These are phyloP conservation scores for Acanthaster planci DNA, from an alignment of 35 echinoderm and acorn worm genomes.

Conservation along the genomic window DNA sequence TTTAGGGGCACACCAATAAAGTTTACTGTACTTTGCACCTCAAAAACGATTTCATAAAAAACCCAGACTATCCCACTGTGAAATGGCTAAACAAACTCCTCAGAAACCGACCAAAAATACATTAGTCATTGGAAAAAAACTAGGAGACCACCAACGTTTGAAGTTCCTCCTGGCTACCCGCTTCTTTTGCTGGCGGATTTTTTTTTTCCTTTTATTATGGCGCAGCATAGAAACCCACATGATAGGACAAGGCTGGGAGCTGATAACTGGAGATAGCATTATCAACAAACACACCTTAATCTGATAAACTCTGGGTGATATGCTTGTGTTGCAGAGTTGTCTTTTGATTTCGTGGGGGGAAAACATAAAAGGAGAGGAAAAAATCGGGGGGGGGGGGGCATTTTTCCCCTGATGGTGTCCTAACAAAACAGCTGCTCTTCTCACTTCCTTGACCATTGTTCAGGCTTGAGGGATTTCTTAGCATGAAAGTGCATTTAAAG, in stretches of 20 bases:
- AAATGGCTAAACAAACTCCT: slow-evolving; percentile 1
- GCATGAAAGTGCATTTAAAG: no score
- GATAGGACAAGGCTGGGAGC: no score
- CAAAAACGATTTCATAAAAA: background rate
- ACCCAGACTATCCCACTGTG: background rate
- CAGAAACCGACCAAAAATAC: slow-evolving; percentile 16
- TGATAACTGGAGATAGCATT: background rate
- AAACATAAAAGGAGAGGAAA: background rate
- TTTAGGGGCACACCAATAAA: background rate
- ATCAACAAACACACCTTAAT: background rate
- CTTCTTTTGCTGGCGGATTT: background rate
- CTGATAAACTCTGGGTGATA: background rate
- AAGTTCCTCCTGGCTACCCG: background rate
- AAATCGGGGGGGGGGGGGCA: no score
- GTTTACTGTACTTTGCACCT: slow-evolving; percentile 12
- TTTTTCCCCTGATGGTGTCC: no score
- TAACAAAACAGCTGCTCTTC: no score
- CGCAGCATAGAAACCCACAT: no score
- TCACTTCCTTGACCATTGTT: no score
- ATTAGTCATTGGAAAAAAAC: slow-evolving; percentile 14
- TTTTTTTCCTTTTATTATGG: no score
- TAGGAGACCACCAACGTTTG: background rate
- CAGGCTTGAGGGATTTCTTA: no score
- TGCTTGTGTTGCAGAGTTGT: background rate
- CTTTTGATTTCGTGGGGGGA: background rate